phyloP scores from a whole-genome alignment of 2,888 invertebrate genomes.

The Drosophila basisetae region DNA sequence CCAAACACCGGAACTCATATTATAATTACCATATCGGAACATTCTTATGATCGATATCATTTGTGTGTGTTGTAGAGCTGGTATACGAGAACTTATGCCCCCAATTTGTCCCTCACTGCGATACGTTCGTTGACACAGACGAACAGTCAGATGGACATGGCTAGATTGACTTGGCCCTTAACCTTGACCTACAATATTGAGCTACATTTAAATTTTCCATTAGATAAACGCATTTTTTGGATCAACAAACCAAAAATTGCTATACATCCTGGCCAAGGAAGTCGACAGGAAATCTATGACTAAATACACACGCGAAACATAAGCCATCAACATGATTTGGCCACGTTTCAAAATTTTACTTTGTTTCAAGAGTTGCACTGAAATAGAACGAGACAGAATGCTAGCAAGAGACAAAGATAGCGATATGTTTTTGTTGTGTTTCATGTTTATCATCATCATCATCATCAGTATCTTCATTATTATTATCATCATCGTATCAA shows the following conservation, averaged over 20 bases:
- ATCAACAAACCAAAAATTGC: not conserved
- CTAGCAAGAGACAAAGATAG: conserved; percentile 44
- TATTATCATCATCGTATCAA: conserved; percentile 50
- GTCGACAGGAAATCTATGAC: not conserved
- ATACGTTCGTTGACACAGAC: not conserved
- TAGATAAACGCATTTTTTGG: not conserved
- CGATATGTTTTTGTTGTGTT: conserved; percentile 47
- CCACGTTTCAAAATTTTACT: conserved; percentile 39
- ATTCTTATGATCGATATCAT: not conserved
- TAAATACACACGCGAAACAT: not conserved
- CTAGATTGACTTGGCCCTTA: not conserved
- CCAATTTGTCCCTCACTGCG: not conserved
- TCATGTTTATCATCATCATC: conserved; percentile 49
- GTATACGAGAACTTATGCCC: not conserved
- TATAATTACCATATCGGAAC: not conserved
- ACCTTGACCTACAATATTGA: not conserved
- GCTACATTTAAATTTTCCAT: not conserved
- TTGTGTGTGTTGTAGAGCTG: not conserved
- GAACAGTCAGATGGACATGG: not conserved
- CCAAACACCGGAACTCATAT: not conserved
- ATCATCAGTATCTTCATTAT: conserved; percentile 30
- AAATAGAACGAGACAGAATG: conserved; percentile 46
- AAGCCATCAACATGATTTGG: not conserved
- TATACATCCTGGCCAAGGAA: not conserved
- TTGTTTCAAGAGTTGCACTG: conserved; percentile 28